These are phyloP conservation scores for Dipus sagitta DNA, from an alignment of 2,797 vertebrate genomes.

Conservation along the genomic window DNA sequence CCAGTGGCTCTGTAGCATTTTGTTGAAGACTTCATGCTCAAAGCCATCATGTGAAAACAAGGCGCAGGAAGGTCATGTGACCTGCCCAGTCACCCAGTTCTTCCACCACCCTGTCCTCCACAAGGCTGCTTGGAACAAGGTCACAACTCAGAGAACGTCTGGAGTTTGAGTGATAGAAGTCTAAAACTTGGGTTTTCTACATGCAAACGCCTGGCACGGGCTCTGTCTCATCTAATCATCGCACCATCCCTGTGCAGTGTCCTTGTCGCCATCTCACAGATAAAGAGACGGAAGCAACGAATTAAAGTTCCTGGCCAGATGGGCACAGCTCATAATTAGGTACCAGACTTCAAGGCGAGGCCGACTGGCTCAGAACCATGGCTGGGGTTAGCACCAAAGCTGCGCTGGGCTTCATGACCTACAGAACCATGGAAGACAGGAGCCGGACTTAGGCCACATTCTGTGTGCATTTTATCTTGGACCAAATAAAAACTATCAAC, in stretches of 20 bases:
- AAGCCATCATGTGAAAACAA: not conserved
- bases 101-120: not conserved
- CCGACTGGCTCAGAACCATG: not conserved
- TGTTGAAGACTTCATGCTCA: slow-evolving; percentile 1
- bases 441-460: not conserved
- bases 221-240: not conserved
- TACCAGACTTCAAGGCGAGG: not conserved
- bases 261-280: not conserved
- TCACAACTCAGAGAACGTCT: not conserved
- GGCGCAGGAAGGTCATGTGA: not conserved
- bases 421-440: not conserved
- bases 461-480: not conserved
- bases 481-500: slow-evolving; percentile 1
- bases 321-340: not conserved
- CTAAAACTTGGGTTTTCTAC: not conserved
- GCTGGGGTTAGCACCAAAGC: not conserved
- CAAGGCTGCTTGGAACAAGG: not conserved
- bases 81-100: not conserved
- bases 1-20: not conserved
- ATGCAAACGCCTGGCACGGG: not conserved
- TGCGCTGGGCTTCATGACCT: not conserved
- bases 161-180: not conserved
- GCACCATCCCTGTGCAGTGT: not conserved
- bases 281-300: not conserved
- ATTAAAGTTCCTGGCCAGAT: not conserved